These are phyloP conservation scores for Saimiri boliviensis DNA, from an alignment of 2,113 vertebrate genomes.

Conservation along the genomic window DNA sequence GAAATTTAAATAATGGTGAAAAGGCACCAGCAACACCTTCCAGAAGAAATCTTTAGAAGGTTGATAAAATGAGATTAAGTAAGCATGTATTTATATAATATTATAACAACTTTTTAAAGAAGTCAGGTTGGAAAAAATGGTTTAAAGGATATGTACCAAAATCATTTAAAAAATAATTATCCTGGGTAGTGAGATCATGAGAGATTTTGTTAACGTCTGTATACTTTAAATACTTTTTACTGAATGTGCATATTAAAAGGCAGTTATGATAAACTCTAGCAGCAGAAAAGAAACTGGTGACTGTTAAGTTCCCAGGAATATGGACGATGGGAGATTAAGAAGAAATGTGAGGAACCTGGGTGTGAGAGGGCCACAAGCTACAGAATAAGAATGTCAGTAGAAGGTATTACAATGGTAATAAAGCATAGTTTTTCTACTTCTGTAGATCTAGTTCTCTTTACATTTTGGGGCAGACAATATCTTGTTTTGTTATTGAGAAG, in stretches of 20 bases:
- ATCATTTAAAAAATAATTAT: background rate
- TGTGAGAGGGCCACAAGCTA: background rate
- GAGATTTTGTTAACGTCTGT: background rate
- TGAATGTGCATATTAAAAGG: background rate
- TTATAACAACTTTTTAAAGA: background rate
- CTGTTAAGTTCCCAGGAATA: fast-evolving
- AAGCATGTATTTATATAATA: background rate
- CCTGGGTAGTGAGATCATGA: background rate
- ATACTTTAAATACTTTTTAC: background rate
- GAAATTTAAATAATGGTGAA: background rate
- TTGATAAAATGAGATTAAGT: background rate
- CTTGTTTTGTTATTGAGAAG: background rate
- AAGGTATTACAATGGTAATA: background rate
- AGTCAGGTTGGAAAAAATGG: background rate
- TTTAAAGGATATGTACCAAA: background rate
- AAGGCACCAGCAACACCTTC: background rate
- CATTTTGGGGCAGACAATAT: background rate
- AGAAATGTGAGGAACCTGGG: background rate
- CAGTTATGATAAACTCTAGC: background rate
- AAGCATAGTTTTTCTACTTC: background rate
- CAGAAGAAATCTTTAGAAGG: background rate
- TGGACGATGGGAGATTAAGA: background rate
- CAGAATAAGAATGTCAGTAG: background rate
- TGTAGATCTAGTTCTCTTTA: background rate
- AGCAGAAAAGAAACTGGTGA: background rate